Conservation (phyloP, 2,797 vertebrate genomes). For the Nyctalus aviator region DNA sequence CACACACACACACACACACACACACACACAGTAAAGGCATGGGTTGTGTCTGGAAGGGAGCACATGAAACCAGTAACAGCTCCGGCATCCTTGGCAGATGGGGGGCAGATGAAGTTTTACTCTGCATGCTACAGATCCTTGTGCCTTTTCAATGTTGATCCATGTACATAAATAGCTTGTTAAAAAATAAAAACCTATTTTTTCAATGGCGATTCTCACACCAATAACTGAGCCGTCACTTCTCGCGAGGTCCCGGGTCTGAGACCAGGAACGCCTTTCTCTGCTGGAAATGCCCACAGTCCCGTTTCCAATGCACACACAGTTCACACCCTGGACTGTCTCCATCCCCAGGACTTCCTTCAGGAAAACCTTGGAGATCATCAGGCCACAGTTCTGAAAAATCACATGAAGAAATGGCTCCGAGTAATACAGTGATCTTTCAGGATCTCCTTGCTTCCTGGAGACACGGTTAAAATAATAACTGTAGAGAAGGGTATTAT, state of each 20-base stretch:
- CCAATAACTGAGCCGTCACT: neutral
- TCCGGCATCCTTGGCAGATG: neutral
- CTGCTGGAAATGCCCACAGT: neutral
- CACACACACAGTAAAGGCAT: neutral
- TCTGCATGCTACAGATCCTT: neutral
- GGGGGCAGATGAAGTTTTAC: neutral
- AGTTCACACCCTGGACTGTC: neutral
- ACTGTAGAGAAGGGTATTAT: neutral
- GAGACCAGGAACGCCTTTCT: neutral
- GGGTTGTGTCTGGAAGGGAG: neutral
- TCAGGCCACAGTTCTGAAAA: neutral
- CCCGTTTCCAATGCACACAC: neutral
- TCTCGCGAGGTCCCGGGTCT: neutral
- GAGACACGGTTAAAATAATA: neutral
- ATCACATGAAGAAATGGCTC: neutral
- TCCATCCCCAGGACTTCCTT: neutral
- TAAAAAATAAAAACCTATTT: constrained; percentile 35
- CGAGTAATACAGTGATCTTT: neutral
- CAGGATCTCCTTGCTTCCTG: neutral
- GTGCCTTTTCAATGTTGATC: neutral
- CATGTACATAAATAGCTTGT: neutral
- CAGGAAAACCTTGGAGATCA: neutral
- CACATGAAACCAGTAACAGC: neutral
- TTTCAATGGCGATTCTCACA: neutral
- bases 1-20: neutral